These are phyloP conservation scores for Pelagia noctiluca DNA, from an alignment of 30 jellyfish, hydroid and myxozoan genomes.

Conservation along the genomic window DNA sequence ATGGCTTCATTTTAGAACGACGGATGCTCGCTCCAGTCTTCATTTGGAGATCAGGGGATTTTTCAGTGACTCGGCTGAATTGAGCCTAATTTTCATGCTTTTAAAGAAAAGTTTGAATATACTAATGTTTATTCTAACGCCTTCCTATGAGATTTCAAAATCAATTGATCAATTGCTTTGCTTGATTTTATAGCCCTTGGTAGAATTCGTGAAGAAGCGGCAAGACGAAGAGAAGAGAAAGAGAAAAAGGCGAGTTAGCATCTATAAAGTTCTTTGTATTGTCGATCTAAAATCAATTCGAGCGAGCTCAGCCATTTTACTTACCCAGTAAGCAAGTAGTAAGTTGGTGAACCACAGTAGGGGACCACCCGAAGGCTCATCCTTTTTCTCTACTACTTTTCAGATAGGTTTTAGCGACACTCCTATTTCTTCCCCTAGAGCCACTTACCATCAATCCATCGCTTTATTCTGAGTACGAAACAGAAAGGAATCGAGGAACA, in stretches of 20 bases:
- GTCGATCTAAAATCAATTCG: neutral
- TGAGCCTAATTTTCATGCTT: neutral
- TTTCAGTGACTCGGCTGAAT: neutral
- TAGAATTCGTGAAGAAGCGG: slow-evolving; percentile 73
- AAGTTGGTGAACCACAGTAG: neutral
- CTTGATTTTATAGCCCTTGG: slow-evolving; percentile 28
- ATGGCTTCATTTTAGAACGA: too few relatives aligned
- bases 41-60: neutral
- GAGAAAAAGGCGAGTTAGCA: neutral
- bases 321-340: neutral
- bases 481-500: too few relatives aligned
- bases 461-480: too few relatives aligned
- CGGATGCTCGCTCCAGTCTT: neutral
- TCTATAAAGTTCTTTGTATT: too few relatives aligned
- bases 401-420: neutral
- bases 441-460: too few relatives aligned
- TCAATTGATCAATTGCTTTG: neutral
- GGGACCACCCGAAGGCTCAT: neutral
- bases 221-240: slow-evolving; percentile 45
- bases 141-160: neutral
- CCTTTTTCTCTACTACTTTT: neutral
- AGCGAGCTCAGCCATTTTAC: neutral
- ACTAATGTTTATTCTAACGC: neutral
- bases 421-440: neutral
- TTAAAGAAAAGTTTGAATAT: too few relatives aligned